A percentile compares a stretch with the other conserved stretches of the same genome.
Conservation (phyloP, 2,113 vertebrate genomes). For the Carettochelys insculpta region DNA sequence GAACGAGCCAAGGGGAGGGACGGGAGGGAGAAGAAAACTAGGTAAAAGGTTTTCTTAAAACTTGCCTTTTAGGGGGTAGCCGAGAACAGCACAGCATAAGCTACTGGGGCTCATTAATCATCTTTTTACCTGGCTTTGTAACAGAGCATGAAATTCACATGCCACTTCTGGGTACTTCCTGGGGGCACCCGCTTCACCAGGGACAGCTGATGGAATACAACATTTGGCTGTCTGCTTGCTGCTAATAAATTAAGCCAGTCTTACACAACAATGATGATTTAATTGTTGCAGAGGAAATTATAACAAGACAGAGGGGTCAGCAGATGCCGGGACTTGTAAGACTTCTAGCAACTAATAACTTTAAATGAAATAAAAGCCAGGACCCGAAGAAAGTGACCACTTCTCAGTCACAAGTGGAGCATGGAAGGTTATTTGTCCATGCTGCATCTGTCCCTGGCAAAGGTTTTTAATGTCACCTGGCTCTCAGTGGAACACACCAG, state of each 20-base stretch:
- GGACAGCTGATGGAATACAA: fast-evolving
- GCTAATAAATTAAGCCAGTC: neutral
- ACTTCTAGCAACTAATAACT: neutral
- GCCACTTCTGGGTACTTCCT: neutral
- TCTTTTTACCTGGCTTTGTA: neutral
- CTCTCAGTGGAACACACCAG: neutral
- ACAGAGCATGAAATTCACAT: neutral
- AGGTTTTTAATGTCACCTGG: neutral
- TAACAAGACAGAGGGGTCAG: neutral
- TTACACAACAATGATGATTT: neutral
- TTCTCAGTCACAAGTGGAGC: neutral
- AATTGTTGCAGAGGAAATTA: neutral
- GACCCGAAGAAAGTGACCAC: neutral
- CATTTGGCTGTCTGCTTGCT: neutral
- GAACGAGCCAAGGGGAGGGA: neutral
- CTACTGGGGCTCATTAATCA: fast-evolving
- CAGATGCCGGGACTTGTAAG: neutral
- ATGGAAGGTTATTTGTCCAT: neutral
- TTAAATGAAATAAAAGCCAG: neutral
- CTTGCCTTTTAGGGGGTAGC: neutral
- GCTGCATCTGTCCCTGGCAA: neutral
- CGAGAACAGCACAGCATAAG: neutral
- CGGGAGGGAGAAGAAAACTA: neutral
- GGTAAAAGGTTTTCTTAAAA: neutral
- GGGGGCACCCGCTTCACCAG: neutral